A percentile compares a stretch with the other conserved stretches of the same genome.
Evolutionary conservation across 2,113 vertebrate species (phyloP).

Genomic region (Ictalurus punctatus): DNA sequence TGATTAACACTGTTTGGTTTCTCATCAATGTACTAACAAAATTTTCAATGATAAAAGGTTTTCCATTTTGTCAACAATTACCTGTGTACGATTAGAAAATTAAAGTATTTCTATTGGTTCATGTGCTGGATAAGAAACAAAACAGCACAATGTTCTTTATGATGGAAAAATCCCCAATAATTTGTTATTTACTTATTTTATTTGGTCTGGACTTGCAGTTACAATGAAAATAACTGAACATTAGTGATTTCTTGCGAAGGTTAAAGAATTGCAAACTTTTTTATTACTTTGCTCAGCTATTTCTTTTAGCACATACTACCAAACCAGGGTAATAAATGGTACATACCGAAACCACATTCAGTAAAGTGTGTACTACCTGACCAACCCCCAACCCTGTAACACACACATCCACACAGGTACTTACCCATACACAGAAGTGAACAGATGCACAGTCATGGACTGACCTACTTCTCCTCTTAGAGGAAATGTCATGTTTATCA

Average conservation of each 20-base stretch:
- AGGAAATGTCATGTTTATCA: slow-evolving; percentile 15
- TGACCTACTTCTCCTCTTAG: not conserved
- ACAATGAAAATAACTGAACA: not conserved
- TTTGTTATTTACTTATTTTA: not conserved
- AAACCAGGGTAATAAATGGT: not conserved
- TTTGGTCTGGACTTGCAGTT: not conserved
- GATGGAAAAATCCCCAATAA: not conserved
- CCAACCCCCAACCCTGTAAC: not conserved
- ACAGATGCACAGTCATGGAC: not conserved
- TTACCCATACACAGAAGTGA: not conserved
- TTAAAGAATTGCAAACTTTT: not conserved
- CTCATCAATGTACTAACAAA: not conserved
- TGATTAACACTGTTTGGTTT: not conserved
- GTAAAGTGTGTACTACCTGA: not conserved
- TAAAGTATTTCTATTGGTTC: not conserved
- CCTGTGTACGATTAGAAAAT: not conserved
- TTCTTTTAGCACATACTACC: not conserved
- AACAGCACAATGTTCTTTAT: not conserved
- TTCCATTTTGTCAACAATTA: not conserved
- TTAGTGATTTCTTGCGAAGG: slow-evolving; percentile 3
- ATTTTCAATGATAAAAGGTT: not conserved
- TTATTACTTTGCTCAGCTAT: not conserved
- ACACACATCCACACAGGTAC: not conserved
- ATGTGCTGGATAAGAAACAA: not conserved
- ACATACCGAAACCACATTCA: not conserved